Evolutionary conservation across 2,113 vertebrate species (phyloP), one percentile per base, ranked within the genome.

Genomic region (Cyprinus carpio): DNA sequence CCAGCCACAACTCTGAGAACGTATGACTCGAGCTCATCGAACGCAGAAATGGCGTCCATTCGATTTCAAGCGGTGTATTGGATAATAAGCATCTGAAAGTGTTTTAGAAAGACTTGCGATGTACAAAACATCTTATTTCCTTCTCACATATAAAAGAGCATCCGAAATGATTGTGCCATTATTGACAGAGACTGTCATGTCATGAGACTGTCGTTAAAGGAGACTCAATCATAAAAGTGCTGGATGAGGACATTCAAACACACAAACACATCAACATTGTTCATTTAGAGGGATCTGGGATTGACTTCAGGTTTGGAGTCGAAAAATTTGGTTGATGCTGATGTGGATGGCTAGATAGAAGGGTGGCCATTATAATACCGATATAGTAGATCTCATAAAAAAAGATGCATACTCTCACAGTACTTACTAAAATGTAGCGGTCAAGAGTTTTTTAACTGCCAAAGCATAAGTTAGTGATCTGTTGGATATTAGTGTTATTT

Each of bases 151-250:
- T 43, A 46, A 80, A 64, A 64, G 34, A 64, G n/a, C 58, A 29
- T 43, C 58, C 1, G 7, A 64, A 80, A 80, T 64, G 58, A 80
- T 80, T 64, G 77, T 25, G 56, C 34, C 77, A 62, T 79, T 79
- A 78, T 58, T 78, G 76, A 78, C 60, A 78, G 76, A 58, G 54
- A 29, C 51, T 37, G 34, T 79, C 31, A 37, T 34, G 34, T 78
- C 31, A 37, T 62, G 16, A 79, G 31, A 43, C 77, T 79, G 58
- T 80, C 56, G 8, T 80, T 62, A 43, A 80, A 80, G 77, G 34
- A 46, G 77, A 64, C 37, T 64, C 37, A 29, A 43, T 60, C 76
- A n/a, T 60, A 37, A 37, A 60, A 78, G 31, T 25, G 46, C 27
- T 56, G 49, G 75, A 76, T 49, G 72, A 75, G 72, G n/a, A 31